Base-by-base conservation (phyloP, 2,888 invertebrate genomes). In the Caenorhabditis doughertyi region DNA sequence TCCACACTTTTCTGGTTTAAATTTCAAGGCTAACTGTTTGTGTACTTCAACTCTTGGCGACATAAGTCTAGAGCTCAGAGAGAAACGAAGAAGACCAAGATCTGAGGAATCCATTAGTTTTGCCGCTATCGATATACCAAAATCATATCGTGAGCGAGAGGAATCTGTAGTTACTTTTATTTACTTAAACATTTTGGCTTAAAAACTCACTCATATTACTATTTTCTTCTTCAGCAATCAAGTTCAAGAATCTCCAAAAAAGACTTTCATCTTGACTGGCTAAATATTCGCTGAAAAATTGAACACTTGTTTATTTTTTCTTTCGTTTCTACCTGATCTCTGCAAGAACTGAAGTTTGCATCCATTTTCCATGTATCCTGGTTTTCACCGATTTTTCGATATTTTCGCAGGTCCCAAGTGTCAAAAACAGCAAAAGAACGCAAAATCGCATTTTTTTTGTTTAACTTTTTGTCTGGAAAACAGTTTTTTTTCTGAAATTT, bases 351-450 rank as follows among this genome's bases (percentile, higher is more conserved):
- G 98, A 97, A 25, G 98, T 97, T 71, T 95, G 94, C 86, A 94
- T 94, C 98, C 98, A 99, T 94, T 97, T 97, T 2, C 97, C 96
- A 93, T 97, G 25, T 25, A 73, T n/a, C 95, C 55, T 35, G 2
- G 55, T 51, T 16, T 64, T 53, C 8, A 73, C 53, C 13, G 11
- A 39, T 39, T 47, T 47, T 18, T 5, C 5, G 13, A 16, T 13
- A 39, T 44, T 64, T 9, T 55, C 55, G 2, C 29, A 35, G 16
- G 13, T 16, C 23, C 49, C 27, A 3, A 56, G 3, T 5, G 13
- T 16, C 29, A 21, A 13, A 21, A 58, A 11, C 8, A 18, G 9
- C 13, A 29, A 21, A 35, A 21, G 13, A 49, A 25, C 9, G 32
- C 49, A 32, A 32, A 18, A 21, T 32, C n/a, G 49, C 42, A 16